These are phyloP conservation scores for Zoroaster sp. DNA, from an alignment of 53 echinoderm and acorn worm species.

Conservation along the genomic window DNA sequence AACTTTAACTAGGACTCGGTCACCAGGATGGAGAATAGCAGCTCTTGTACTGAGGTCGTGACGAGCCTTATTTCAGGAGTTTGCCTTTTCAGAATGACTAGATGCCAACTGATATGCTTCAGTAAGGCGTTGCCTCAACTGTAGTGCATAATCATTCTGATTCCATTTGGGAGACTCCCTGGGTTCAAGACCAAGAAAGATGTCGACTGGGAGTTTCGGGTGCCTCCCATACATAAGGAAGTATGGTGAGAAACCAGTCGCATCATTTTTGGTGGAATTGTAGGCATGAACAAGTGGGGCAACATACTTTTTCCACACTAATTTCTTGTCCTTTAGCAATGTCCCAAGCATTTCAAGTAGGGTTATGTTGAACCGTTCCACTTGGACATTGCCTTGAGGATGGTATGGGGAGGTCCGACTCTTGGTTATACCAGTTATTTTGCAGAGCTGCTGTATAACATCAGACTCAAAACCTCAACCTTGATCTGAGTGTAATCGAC, in stretches of 20 bases:
- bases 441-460: background rate
- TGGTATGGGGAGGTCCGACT: background rate
- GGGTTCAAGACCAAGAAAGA: too few species aligned
- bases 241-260: slow-evolving; percentile 40
- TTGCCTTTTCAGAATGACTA: too few species aligned
- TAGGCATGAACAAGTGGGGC: slow-evolving; percentile 15
- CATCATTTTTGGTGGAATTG: slow-evolving; percentile 24
- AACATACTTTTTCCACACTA: slow-evolving; percentile 1
- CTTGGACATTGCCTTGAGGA: slow-evolving; percentile 34
- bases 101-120: too few species aligned
- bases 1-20: too few species aligned
- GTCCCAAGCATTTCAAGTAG: slow-evolving; percentile 34
- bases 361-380: slow-evolving; percentile 11
- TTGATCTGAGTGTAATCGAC: slow-evolving; percentile 27
- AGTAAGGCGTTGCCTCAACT: too few species aligned
- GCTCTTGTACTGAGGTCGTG: too few species aligned
- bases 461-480: background rate
- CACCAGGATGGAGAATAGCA: too few species aligned
- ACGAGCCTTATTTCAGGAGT: too few species aligned
- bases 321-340: slow-evolving; percentile 6
- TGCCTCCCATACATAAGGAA: slow-evolving; percentile 19
- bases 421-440: background rate
- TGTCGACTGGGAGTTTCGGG: background rate
- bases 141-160: too few species aligned
- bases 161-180: too few species aligned